Evolutionary conservation across 2,113 vertebrate genomes (phyloP), one percentile per base, ranked within the genome.

Genomic region (Indri indri): DNA sequence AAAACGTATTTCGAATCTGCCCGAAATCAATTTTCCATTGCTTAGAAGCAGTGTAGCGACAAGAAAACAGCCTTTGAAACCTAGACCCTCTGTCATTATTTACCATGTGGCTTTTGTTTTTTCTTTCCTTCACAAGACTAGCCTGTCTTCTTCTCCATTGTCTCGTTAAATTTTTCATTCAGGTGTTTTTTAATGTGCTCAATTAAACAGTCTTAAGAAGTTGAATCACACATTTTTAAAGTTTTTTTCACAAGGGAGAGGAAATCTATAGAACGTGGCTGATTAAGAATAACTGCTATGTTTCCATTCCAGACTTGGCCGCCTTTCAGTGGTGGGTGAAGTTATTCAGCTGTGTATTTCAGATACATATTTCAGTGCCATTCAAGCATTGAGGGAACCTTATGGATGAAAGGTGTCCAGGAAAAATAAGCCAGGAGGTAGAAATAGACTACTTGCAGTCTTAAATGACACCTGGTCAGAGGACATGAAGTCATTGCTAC

Each of bases 101-200:
- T 89, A 95, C 77, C 87, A 86, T 98, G 80, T 96, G 93, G 88
- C 93, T 92, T 94, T 95, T 97, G 54, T 94, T 91, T 82, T 92
- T 91, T 52, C 77, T 96, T 94, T 96, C 68, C 80, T 98, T 98
- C 98, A 90, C 91, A 52, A 96, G 95, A 97, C 81, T 90, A 96
- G 97, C 97, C 95, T 95, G 93, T 98, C 96, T 97, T 92, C 92
- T 97, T 92, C 91, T 97, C 61, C 40, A 96, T 98, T 98, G 98
- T 98, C 97, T 94, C 37, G 97, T 98, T 97, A 95, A 90, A 94
- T 76, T 96, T 98, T 97, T 97, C 97, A 83, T 22, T 93, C 98
- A 97, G 97, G 91, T 98, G 96, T 98, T 98, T 92, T 97, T 98
- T 92, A 85, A 96, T 98, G 95, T 97, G 93, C 91, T 96, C 90